phyloP scores from a whole-genome alignment of 2,797 vertebrate species.

The Phylloscopus collybita region DNA sequence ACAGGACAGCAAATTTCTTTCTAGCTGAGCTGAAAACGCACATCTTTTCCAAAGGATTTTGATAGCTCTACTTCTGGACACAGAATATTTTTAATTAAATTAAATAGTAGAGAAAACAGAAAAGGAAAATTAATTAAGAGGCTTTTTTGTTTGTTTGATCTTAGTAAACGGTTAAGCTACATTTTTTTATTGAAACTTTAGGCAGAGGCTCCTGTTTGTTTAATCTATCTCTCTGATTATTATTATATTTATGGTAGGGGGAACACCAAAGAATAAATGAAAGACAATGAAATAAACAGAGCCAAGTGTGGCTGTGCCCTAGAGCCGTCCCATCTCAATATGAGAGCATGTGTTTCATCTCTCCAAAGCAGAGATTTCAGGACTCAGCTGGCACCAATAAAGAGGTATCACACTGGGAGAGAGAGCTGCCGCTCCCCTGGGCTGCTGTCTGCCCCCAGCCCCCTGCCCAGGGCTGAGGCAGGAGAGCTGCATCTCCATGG shows the following conservation, averaged over 20 bases:
- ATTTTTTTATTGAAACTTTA: conserved; percentile 50
- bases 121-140: conserved; percentile 42
- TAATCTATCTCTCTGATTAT: conserved; percentile 41
- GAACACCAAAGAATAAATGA: conserved; percentile 38
- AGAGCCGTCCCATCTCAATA: conserved; percentile 23
- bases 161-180: not conserved
- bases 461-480: not conserved
- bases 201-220: conserved; percentile 18
- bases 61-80: not conserved
- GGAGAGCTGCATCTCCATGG: not conserved
- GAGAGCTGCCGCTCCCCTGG: not conserved
- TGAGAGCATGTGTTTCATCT: not conserved
- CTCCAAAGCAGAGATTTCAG: conserved; percentile 18
- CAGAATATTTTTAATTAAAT: conserved; percentile 37
- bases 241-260: conserved; percentile 24
- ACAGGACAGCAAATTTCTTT: not conserved
- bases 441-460: not conserved
- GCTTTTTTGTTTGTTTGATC: conserved; percentile 27
- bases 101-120: not conserved
- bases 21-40: not conserved
- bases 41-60: conserved; percentile 7
- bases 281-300: conserved; percentile 53
- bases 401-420: not conserved
- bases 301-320: conserved; percentile 36
- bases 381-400: conserved; percentile 56